Conservation (phyloP, 2,797 vertebrate species). For the Sebastes iracundus region DNA sequence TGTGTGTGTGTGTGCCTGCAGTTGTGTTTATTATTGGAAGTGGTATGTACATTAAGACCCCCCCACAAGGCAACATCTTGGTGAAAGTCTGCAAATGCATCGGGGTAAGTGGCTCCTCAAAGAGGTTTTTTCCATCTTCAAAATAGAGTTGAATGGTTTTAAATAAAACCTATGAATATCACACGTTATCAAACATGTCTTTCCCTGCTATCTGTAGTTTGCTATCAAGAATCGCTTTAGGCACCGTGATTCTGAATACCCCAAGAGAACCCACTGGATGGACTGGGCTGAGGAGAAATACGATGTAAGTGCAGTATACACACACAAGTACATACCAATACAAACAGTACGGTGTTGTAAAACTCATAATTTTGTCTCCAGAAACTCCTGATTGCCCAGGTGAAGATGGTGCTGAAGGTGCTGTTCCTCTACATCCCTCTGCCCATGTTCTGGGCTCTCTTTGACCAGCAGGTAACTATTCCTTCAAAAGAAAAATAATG, state of each 20-base stretch:
- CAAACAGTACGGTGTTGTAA: background rate
- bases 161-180: background rate
- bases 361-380: conserved; percentile 51
- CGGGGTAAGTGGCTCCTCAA: conserved; percentile 78
- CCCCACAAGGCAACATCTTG: conserved; percentile 92
- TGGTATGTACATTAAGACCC: conserved; percentile 87
- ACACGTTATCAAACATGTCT: background rate
- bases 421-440: conserved; percentile 96
- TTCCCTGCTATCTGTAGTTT: conserved; percentile 79
- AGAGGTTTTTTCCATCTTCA: background rate
- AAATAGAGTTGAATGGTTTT: background rate
- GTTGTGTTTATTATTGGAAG: conserved; percentile 91
- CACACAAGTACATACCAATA: background rate
- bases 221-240: conserved; percentile 88
- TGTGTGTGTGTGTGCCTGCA: conserved; percentile 58
- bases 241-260: conserved; percentile 81
- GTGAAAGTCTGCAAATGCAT: conserved; percentile 87
- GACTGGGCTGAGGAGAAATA: conserved; percentile 96
- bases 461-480: conserved; percentile 92
- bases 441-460: conserved; percentile 98
- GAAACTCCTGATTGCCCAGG: conserved; percentile 91
- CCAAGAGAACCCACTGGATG: conserved; percentile 92
- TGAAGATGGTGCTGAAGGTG: conserved; percentile 94
- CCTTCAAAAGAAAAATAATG: background rate
- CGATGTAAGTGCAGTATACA: conserved; percentile 77